These are phyloP conservation scores for Terebella lapidaria DNA, from an alignment of 2,888 invertebrate genomes.

Conservation along the genomic window DNA sequence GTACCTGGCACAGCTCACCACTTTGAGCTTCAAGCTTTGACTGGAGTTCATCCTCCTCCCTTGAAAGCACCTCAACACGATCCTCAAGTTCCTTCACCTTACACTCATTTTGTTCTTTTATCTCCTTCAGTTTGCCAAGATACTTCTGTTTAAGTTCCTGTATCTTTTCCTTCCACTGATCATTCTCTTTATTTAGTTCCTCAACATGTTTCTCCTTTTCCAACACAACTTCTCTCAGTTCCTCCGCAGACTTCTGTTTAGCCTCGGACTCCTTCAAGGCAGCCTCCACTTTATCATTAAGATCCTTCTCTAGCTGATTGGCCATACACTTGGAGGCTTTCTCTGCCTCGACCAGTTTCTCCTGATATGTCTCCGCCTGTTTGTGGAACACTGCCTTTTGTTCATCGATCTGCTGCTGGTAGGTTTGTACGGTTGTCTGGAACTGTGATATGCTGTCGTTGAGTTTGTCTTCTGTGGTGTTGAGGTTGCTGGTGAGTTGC, in stretches of 20 bases:
- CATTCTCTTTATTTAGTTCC: no score
- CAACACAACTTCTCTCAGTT: neutral
- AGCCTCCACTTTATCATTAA: neutral
- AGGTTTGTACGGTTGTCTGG: neutral
- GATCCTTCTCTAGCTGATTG: neutral
- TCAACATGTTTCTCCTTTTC: neutral
- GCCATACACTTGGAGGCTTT: no score
- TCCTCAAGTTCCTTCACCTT: neutral
- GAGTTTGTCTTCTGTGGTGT: neutral
- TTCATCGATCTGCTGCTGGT: neutral
- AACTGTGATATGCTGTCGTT: neutral
- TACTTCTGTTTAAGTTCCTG: slow-evolving; percentile 3
- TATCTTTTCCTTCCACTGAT: neutral
- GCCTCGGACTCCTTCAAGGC: neutral
- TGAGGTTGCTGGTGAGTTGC: neutral
- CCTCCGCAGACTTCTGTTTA: neutral
- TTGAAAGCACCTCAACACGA: neutral
- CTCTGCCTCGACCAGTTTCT: neutral
- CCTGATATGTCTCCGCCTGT: neutral
- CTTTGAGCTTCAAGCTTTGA: neutral
- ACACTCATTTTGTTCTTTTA: neutral
- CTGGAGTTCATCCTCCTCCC: neutral
- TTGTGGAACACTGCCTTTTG: neutral
- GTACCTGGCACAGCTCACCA: neutral
- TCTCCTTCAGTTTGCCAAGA: slow-evolving; percentile 2